Evolutionary conservation across 2,888 invertebrate species (phyloP), one percentile per base, ranked within the genome.

Genomic region (Euplagia quadripunctaria): DNA sequence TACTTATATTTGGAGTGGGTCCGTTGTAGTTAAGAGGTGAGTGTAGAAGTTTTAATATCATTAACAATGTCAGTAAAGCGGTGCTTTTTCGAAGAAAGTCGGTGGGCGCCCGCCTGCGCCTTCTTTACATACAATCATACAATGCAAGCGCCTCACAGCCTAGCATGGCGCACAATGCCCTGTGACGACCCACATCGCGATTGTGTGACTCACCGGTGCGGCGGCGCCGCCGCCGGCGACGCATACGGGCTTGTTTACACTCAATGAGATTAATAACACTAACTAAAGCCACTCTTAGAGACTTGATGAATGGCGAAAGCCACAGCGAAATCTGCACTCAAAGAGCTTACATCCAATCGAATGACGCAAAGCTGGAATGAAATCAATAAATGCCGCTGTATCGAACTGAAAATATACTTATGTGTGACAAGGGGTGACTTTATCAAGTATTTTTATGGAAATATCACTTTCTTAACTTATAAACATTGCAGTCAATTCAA

Each of bases 61-160:
- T 71, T 75, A 77, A 76, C 79, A 79, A 75, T 76, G 77, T 78
- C 74, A 79, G 79, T 75, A 72, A 77, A 81, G 78, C 74, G 81
- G 77, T 83, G 90, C 92, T 93, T 93, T 93, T 92, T 90, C 88
- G 89, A 89, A 87, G 86, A 85, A 87, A 88, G 88, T 89, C 87
- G 87, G 93, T 88, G 92, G 90, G 91, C 91, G 92, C 87, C 90
- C 92, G 93, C 93, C 92, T 90, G 90, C 91, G 90, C 92, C 94
- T 94, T 87, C 93, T 96, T 96, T 94, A 90, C 95, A 95, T 95
- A 96, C 95, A 95, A 95, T 95, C 91, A 87, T 86, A 90, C 89
- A 90, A 89, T 90, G 88, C 90, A 88, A 83, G 90, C 87, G 86
- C 87, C 86, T 82, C 85, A 82, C 82, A 83, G 85, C 84, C 84